These are phyloP conservation scores for Blomia tropicalis DNA, from an alignment of 2,888 invertebrate genomes.

Conservation along the genomic window DNA sequence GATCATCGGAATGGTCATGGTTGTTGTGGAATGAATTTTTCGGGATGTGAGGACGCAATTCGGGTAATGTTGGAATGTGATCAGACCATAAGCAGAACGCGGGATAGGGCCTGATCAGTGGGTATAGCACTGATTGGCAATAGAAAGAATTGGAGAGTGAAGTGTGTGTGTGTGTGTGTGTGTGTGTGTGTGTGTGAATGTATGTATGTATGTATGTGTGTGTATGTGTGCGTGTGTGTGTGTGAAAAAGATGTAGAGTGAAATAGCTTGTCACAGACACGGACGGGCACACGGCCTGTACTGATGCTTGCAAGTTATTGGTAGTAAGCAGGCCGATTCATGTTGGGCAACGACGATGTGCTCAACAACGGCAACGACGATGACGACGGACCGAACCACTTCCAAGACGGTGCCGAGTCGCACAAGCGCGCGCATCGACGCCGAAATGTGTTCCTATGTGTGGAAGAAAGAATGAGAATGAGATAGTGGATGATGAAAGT, in stretches of 20 bases:
- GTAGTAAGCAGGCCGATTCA: background rate
- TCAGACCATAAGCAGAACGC: background rate
- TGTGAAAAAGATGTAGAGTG: no score
- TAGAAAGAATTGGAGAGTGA: background rate
- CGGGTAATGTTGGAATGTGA: background rate
- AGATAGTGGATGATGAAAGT: no score
- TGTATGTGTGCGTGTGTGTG: no score
- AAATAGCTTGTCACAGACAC: constrained; percentile 15
- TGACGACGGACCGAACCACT: background rate
- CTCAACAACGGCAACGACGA: no score
- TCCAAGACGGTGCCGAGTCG: background rate
- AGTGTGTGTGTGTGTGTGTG: no score
- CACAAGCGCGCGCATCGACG: background rate
- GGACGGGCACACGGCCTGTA: background rate
- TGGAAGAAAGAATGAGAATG: no score
- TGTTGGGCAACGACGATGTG: background rate
- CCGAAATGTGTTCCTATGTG: no score
- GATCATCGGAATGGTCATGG: no score
- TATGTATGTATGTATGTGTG: no score
- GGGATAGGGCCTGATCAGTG: background rate
- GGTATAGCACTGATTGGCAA: background rate
- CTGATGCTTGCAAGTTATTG: background rate
- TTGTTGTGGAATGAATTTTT: no score
- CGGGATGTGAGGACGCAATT: no score
- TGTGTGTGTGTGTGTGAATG: no score